Base-by-base conservation (phyloP, 53 echinoderm and acorn worm genomes). In the Stichopus horrens region DNA sequence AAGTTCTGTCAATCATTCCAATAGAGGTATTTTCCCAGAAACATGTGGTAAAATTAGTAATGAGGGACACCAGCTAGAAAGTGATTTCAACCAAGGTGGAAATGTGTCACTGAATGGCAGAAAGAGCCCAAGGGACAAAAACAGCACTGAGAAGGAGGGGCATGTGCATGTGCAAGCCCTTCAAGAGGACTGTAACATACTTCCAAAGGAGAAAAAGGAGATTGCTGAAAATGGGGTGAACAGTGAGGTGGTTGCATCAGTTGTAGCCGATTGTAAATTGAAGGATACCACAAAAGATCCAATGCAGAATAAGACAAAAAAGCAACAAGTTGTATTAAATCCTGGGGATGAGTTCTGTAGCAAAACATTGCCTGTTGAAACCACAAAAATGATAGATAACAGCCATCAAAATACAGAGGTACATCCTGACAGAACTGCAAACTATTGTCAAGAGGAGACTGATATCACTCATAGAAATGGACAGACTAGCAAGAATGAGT, bases 1-100 rank as follows among this genome's bases (percentile, higher is more conserved):
- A 6, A 18, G 71, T 7, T 71, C 71, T 16, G 57, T 7, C 58
- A 56, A 81, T 81, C 81, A 81, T 81, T 81, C 81, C 81, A 81
- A 9, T 81, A 58, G 57, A 54, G 57, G 4, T 37, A 37, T 37
- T 37, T 37, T 37, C 37, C 37, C 2, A 37, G 37, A 37, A 37
- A 37, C 37, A 37, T 37, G 37, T 37, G 37, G 37, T 37, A 37
- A 37, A 37, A 37, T 37, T 37, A 37, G 37, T 37, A 2, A 37
- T 2, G 37, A 37, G 37, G 37, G 37, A 37, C 37, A 37, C 37
- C 37, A 37, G 37, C 37, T 37, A 16, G 71, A 18, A 71, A 71
- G 19, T 18, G 71, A 71, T 0, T 20, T 4, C 14, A 18, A 20
- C 71, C 71, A 18, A 21, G 71, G 16, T 16, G 71, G 19, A 16